Base-by-base conservation (phyloP, 2,888 invertebrate genomes). In the Ophraella communa region DNA sequence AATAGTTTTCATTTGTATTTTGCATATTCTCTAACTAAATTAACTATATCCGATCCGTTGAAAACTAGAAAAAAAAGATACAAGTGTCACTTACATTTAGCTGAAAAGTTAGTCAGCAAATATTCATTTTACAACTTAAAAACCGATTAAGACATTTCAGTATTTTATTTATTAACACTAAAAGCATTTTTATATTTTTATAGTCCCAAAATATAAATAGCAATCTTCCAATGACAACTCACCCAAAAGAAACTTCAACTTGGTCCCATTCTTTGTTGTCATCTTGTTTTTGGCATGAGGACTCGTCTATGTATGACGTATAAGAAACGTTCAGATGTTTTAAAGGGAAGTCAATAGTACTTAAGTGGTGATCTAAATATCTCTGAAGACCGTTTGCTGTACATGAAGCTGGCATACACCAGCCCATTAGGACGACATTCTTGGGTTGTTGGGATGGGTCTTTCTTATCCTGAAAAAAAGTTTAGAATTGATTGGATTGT, bases 361-460 rank as follows among this genome's bases (percentile, higher is more conserved):
- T 44, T 14, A 76, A 47, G 53, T 77, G 74, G 14, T 63, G 57
- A 21, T 76, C 73, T 7, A 78, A 62, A 35, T 73, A 65, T 14
- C 62, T 66, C 64, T 76, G 67, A 4, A 77, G 65, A 59, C 77
- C 75, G 35, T 52, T 33, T 21, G 73, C 69, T 20, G 73, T 70
- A 60, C 78, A 78, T 3, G 78, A 74, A 1, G 76, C 75, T 20
- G 78, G 78, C n/a, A 76, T 67, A 56, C 78, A 78, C 78, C 78
- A 78, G 8, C 75, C 78, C 30, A 76, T 60, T 21, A 74, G 62
- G 1, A 74, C 73, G 0, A 72, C 60, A 33, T 77, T 77, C 66
- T 74, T 73, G 14, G 71, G 66, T 65, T 76, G 75, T 64, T 77
- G 77, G 1, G 77, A 75, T 11, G 73, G 72, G 60, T 77, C 77